These are phyloP conservation scores for Psephotus haematonotus DNA, from an alignment of 2,113 vertebrate species.

Conservation along the genomic window DNA sequence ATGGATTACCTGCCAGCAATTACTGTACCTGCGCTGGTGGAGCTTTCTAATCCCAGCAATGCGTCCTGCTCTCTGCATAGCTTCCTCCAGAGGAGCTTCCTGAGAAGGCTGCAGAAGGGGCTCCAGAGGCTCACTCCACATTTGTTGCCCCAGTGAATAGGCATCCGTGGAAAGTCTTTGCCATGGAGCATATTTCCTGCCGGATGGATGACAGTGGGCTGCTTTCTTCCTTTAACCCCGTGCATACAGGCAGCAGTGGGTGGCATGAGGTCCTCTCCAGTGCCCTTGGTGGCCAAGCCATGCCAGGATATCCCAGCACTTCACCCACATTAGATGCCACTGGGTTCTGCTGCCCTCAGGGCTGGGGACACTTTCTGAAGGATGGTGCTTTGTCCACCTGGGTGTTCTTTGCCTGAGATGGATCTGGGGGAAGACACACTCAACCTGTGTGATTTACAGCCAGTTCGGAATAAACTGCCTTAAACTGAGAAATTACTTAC, in stretches of 20 bases:
- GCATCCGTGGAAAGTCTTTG: neutral
- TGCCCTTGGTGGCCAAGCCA: neutral
- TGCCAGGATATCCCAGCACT: neutral
- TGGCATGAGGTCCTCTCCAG: neutral
- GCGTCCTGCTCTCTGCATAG: neutral
- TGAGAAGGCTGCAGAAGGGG: neutral
- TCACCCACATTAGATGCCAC: neutral
- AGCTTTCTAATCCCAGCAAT: neutral
- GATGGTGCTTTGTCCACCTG: neutral
- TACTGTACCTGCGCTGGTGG: neutral
- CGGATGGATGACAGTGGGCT: neutral
- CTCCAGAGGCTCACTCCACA: neutral
- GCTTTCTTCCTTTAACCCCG: neutral
- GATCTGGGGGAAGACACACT: neutral
- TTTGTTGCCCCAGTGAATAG: neutral
- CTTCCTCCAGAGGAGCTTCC: neutral
- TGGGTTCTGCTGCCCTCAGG: neutral
- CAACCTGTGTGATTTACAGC: neutral
- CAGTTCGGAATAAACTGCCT: neutral
- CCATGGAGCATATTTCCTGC: neutral
- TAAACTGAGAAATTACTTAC: neutral
- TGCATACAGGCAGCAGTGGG: fast-evolving
- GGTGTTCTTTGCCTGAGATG: neutral
- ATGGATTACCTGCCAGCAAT: neutral
- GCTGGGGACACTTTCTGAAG: neutral